phyloP scores from a whole-genome alignment of 2,797 vertebrate genomes.

The Silurus lanzhouensis region DNA sequence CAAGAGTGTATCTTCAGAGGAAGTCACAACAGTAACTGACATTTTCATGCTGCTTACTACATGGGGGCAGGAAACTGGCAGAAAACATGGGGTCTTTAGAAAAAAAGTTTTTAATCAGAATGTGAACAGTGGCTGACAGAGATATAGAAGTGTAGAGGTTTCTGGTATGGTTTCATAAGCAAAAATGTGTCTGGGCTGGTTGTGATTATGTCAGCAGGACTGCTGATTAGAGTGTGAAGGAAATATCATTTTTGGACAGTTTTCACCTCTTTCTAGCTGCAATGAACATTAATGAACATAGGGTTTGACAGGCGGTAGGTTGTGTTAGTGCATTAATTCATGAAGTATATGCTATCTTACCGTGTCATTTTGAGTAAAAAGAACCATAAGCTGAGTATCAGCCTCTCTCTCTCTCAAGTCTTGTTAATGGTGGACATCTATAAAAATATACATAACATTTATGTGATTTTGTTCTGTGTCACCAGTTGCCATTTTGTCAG shows the following conservation, averaged over 20 bases:
- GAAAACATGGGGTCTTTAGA: constrained; percentile 27
- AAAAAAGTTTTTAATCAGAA: constrained; percentile 23
- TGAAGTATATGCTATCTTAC: not conserved
- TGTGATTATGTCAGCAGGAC: not conserved
- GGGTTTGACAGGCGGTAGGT: not conserved
- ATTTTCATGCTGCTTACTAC: constrained; percentile 36
- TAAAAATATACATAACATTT: not conserved
- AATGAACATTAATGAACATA: not conserved
- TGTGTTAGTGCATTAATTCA: not conserved
- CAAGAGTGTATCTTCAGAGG: constrained; percentile 23
- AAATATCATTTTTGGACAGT: constrained; percentile 19
- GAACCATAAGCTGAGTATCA: not conserved
- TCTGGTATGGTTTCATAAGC: not conserved
- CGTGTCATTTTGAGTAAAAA: not conserved
- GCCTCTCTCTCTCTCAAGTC: not conserved
- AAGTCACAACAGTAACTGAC: constrained; percentile 40
- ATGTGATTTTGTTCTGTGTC: not conserved
- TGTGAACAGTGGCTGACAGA: constrained; percentile 6
- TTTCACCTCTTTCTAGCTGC: constrained; percentile 3
- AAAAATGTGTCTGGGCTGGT: constrained; percentile 14
- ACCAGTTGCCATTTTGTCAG: not conserved
- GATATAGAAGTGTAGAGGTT: constrained; percentile 7
- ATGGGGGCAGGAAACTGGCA: constrained; percentile 31
- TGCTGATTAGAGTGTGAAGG: constrained; percentile 13
- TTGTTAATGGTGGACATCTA: not conserved